phyloP scores from a whole-genome alignment of 2,888 invertebrate genomes.

The Watsonalla binaria region DNA sequence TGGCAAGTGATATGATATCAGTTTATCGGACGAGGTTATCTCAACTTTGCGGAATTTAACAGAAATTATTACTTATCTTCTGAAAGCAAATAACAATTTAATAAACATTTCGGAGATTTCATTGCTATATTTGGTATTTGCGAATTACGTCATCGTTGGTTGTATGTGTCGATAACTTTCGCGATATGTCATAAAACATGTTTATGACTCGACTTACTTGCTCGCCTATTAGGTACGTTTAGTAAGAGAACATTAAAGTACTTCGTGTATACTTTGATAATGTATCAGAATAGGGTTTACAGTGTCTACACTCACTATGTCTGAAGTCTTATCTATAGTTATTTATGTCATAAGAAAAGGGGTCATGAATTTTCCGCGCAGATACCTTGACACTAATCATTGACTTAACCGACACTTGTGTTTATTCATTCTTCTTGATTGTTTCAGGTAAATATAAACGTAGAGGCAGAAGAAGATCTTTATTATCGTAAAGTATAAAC shows the following conservation, averaged over 20 bases:
- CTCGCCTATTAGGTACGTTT: too few relatives aligned
- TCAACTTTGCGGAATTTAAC: slow-evolving; percentile 5
- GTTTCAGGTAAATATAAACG: slow-evolving; percentile 30
- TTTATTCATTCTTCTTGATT: slow-evolving; percentile 17
- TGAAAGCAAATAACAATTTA: neutral
- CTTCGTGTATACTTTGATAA: too few relatives aligned
- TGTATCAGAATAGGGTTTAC: too few relatives aligned
- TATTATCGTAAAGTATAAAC: neutral
- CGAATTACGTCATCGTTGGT: too few relatives aligned
- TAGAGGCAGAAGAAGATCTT: neutral
- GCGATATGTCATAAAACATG: too few relatives aligned
- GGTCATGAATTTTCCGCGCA: slow-evolving; percentile 24
- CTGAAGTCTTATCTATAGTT: slow-evolving; percentile 22
- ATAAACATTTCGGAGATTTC: slow-evolving; percentile 3
- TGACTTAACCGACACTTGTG: neutral
- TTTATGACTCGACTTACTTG: too few relatives aligned
- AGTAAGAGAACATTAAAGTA: too few relatives aligned
- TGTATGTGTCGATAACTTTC: too few relatives aligned
- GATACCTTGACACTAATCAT: slow-evolving; percentile 32
- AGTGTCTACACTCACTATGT: too few relatives aligned
- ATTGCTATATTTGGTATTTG: neutral
- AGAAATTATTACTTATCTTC: neutral
- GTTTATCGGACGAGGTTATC: slow-evolving; percentile 27
- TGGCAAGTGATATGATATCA: neutral
- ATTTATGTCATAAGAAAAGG: slow-evolving; percentile 14